phyloP scores from a whole-genome alignment of 2,113 vertebrate genomes.

The Oreochromis niloticus region DNA sequence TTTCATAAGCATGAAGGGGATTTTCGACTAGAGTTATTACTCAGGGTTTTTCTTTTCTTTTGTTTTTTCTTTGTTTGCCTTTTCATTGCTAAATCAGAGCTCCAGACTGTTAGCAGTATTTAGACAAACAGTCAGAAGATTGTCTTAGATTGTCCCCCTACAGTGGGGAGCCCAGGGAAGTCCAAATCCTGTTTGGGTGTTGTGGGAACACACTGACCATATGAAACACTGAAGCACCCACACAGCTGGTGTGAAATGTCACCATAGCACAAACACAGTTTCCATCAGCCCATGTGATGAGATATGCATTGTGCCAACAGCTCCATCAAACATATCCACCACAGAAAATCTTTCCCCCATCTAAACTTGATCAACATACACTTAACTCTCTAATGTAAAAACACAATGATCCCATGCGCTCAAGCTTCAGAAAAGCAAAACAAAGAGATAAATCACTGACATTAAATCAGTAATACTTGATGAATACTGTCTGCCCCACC shows the following conservation, averaged over 20 bases:
- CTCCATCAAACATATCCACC: neutral
- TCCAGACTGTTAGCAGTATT: neutral
- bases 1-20: neutral
- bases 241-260: neutral
- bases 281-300: neutral
- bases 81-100: neutral
- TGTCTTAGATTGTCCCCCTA: neutral
- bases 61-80: neutral
- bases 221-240: neutral
- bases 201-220: neutral
- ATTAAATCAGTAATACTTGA: slow-evolving; percentile 27
- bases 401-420: neutral
- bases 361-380: slow-evolving; percentile 9
- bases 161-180: neutral
- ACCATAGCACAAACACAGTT: neutral
- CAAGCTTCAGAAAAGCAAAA: slow-evolving; percentile 32
- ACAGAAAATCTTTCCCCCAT: neutral
- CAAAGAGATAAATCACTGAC: slow-evolving; percentile 45
- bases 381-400: neutral
- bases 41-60: accelerated
- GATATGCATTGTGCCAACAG: neutral
- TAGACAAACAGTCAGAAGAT: neutral
- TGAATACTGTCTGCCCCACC: slow-evolving; percentile 25
- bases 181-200: neutral
- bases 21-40: neutral